phyloP scores from a whole-genome alignment of 2,797 vertebrate species.

The Glyptemys insculpta region DNA sequence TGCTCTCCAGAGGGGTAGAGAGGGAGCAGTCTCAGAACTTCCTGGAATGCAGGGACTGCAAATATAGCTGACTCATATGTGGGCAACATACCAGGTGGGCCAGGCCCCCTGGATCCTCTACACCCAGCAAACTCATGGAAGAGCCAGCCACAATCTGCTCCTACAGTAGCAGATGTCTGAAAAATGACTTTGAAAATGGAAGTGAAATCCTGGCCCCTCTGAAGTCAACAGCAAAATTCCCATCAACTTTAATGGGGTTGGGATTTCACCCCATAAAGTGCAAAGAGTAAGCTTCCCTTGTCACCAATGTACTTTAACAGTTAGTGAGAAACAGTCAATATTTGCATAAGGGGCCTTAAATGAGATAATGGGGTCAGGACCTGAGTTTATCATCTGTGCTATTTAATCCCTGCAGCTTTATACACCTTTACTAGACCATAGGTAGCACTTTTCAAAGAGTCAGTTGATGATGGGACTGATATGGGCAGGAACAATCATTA shows the following conservation, averaged over 20 bases:
- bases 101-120: too few species aligned
- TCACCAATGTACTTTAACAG: not conserved
- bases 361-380: not conserved
- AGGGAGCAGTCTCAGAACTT: not conserved
- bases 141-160: too few species aligned
- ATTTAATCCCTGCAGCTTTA: conserved; percentile 35
- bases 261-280: not conserved
- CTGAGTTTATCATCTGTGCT: conserved; percentile 1
- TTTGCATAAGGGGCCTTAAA: fast-evolving
- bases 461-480: conserved; percentile 50
- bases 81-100: too few species aligned
- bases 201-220: not conserved
- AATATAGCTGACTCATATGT: not conserved
- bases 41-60: not conserved
- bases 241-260: not conserved
- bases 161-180: too few species aligned
- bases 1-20: not conserved
- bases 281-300: not conserved
- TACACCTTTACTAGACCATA: conserved; percentile 16
- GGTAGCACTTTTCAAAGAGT: conserved; percentile 46
- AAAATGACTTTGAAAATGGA: too few species aligned
- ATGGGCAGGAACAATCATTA: conserved; percentile 68
- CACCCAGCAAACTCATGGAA: too few species aligned
- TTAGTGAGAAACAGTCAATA: not conserved
- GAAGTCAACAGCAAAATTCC: not conserved